Conservation (phyloP, 2,888 invertebrate species). For the Melieria crassipennis region DNA sequence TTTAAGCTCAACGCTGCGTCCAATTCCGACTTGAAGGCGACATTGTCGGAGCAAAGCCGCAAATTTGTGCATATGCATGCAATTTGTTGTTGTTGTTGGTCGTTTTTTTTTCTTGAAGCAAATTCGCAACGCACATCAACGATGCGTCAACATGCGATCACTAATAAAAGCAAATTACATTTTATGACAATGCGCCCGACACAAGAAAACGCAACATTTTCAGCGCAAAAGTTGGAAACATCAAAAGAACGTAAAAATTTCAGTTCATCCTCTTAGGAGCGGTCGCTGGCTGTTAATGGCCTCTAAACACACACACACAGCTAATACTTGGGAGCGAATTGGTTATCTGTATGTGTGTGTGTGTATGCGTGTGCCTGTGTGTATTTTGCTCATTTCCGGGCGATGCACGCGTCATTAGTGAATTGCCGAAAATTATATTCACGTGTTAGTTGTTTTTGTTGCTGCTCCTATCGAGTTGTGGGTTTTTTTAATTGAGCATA, state of each 20-base stretch:
- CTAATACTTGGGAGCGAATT: too few relatives aligned
- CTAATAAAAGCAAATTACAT: constrained; percentile 31
- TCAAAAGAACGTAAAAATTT: too few relatives aligned
- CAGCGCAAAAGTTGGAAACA: too few relatives aligned
- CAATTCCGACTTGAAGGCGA: constrained; percentile 22
- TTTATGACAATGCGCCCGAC: constrained; percentile 22
- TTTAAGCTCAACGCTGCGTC: constrained; percentile 11
- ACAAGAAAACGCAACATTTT: too few relatives aligned
- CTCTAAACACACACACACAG: too few relatives aligned
- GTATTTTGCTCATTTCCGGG: not conserved
- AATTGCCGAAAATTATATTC: constrained; percentile 1
- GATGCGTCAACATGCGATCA: not conserved
- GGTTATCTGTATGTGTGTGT: not conserved
- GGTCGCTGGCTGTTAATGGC: too few relatives aligned
- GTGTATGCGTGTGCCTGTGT: not conserved
- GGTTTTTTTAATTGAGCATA: not conserved
- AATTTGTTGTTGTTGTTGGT: not conserved
- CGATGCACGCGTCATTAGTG: not conserved
- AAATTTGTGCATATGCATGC: constrained; percentile 4
- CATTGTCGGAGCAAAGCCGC: constrained; percentile 17
- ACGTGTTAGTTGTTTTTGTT: not conserved
- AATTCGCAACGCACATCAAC: not conserved
- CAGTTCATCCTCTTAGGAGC: too few relatives aligned
- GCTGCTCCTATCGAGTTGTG: not conserved
- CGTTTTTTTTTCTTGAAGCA: constrained; percentile 8